These are phyloP conservation scores for Pilophorus perplexus DNA, from an alignment of 2,888 invertebrate species.

Conservation along the genomic window DNA sequence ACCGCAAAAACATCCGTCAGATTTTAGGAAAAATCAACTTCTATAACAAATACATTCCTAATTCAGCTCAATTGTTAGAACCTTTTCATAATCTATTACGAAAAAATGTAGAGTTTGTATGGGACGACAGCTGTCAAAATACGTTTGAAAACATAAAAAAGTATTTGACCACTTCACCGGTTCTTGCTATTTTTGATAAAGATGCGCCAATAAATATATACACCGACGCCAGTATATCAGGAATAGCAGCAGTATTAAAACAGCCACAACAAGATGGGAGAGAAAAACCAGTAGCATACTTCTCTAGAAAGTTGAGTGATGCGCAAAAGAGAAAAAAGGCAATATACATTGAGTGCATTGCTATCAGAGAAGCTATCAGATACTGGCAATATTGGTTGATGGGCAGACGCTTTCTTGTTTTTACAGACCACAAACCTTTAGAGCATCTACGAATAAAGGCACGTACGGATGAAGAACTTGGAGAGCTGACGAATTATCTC, in stretches of 20 bases:
- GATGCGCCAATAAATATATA: constrained; percentile 47
- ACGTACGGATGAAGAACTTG: constrained; percentile 46
- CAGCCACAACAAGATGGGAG: constrained; percentile 40
- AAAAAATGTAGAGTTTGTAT: background rate
- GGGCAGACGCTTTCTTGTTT: constrained; percentile 31
- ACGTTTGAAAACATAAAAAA: background rate
- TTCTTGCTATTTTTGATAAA: constrained; percentile 7
- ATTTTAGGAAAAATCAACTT: constrained; percentile 15
- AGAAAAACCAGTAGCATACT: constrained; percentile 17
- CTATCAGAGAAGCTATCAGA: constrained; percentile 40
- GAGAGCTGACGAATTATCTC: constrained; percentile 45
- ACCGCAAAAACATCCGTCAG: background rate
- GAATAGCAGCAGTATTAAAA: constrained; percentile 48
- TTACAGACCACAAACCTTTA: constrained; percentile 44
- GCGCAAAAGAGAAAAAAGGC: constrained; percentile 40
- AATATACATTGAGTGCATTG: constrained; percentile 38
- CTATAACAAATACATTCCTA: background rate
- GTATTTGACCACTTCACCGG: background rate
- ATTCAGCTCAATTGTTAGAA: background rate
- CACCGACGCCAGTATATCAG: constrained; percentile 49
- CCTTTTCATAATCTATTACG: constrained; percentile 17
- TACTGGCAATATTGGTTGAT: constrained; percentile 42
- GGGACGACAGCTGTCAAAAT: background rate
- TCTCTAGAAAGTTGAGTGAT: constrained; percentile 1
- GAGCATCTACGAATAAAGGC: constrained; percentile 44